Evolutionary conservation across 2,888 invertebrate species (phyloP).

Genomic region (Apoda limacodes): DNA sequence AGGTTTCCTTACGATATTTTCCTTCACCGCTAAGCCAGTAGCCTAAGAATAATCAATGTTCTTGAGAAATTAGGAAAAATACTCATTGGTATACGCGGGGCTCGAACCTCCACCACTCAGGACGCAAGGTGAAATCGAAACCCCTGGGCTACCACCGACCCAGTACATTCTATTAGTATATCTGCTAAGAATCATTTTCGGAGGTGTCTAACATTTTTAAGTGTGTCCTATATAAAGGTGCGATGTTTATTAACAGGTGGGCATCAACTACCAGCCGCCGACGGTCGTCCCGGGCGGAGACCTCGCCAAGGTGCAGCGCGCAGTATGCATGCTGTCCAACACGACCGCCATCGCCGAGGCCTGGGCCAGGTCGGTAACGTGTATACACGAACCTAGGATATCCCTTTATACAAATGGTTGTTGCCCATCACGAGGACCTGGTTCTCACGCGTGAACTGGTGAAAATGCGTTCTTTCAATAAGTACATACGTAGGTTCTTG

Average conservation of each 20-base stretch:
- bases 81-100: too few relatives aligned
- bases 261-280: conserved; percentile 91
- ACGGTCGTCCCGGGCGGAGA: conserved; percentile 94
- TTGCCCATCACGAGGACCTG: background rate
- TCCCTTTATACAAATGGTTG: background rate
- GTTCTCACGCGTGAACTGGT: background rate
- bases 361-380: conserved; percentile 81
- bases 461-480: background rate
- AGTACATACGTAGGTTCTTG: background rate
- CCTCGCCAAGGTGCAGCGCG: conserved; percentile 91
- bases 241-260: conserved; percentile 54
- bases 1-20: too few relatives aligned
- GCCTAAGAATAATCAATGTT: too few relatives aligned
- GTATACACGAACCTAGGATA: background rate
- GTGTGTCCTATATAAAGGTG: background rate
- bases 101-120: too few relatives aligned
- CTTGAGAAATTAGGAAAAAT: too few relatives aligned
- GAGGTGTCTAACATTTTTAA: background rate
- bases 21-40: too few relatives aligned
- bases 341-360: conserved; percentile 97
- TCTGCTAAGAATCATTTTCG: too few relatives aligned
- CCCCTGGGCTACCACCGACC: too few relatives aligned
- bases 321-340: conserved; percentile 97
- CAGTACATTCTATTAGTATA: too few relatives aligned
- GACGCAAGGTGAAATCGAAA: too few relatives aligned